These are phyloP conservation scores for Zosterops lateralis DNA, from an alignment of 2,113 vertebrate genomes.

Conservation along the genomic window DNA sequence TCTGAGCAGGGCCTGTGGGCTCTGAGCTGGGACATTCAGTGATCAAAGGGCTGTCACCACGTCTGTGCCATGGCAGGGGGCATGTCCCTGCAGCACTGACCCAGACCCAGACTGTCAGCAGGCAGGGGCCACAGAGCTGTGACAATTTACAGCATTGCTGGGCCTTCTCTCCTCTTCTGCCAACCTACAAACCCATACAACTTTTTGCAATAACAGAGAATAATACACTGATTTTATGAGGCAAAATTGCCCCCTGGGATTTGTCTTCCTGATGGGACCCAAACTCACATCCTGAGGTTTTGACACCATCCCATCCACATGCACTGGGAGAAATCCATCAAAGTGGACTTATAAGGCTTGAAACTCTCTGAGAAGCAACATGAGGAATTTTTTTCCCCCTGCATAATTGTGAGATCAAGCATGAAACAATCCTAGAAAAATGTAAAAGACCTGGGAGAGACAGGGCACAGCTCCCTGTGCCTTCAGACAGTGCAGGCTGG, in stretches of 20 bases:
- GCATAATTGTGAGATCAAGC: not conserved
- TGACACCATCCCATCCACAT: not conserved
- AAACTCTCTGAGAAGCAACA: not conserved
- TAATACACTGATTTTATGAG: not conserved
- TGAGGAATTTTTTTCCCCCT: not conserved
- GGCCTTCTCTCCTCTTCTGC: not conserved
- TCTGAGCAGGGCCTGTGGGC: not conserved
- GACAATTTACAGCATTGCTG: not conserved
- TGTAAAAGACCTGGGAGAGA: not conserved
- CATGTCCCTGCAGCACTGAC: not conserved
- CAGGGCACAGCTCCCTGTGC: not conserved
- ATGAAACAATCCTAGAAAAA: not conserved
- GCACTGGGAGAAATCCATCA: not conserved
- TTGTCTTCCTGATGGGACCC: not conserved
- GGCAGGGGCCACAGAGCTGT: not conserved
- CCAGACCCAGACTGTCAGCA: not conserved
- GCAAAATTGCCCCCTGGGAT: not conserved
- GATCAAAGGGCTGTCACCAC: not conserved
- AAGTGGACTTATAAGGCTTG: not conserved
- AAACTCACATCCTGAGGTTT: not conserved
- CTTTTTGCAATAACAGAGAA: not conserved
- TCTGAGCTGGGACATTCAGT: not conserved
- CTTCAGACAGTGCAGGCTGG: not conserved
- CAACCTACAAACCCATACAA: not conserved
- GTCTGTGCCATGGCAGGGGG: rapidly evolving